These are phyloP conservation scores for Ceratoteleas bidentatus DNA, from an alignment of 1,140 invertebrate genomes.

Conservation along the genomic window DNA sequence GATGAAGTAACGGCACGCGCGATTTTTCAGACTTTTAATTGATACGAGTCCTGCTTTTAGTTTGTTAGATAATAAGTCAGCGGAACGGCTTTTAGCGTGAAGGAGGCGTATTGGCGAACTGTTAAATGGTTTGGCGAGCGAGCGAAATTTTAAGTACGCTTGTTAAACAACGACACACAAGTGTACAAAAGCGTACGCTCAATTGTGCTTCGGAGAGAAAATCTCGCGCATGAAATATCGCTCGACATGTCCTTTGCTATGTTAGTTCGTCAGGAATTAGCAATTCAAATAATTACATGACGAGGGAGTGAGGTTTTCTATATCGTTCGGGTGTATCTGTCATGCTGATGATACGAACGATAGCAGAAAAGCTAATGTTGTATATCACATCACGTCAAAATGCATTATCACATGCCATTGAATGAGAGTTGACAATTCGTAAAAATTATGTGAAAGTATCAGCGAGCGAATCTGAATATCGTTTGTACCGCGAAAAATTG, in stretches of 20 bases:
- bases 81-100: neutral
- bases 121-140: neutral
- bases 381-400: slow-evolving; percentile 28
- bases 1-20: slow-evolving; percentile 13
- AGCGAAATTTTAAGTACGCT: neutral
- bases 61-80: slow-evolving; percentile 20
- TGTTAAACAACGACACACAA: slow-evolving; percentile 15
- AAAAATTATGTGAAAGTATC: slow-evolving; percentile 14
- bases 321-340: slow-evolving; percentile 40
- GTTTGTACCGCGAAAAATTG: too few species aligned
- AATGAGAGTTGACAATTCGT: slow-evolving; percentile 18
- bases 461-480: neutral
- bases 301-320: slow-evolving; percentile 31
- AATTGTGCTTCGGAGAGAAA: slow-evolving; percentile 33
- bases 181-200: neutral
- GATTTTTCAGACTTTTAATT: slow-evolving; percentile 16
- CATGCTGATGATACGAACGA: slow-evolving; percentile 34
- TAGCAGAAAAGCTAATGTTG: slow-evolving; percentile 29
- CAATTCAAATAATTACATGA: slow-evolving; percentile 51
- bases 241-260: slow-evolving; percentile 9
- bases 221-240: slow-evolving; percentile 27
- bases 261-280: slow-evolving; percentile 41
- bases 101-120: neutral
- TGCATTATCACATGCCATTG: slow-evolving; percentile 14
- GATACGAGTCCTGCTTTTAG: slow-evolving; percentile 1